Conservation (phyloP, 2,888 invertebrate species). For the Drosophila meridiana region DNA sequence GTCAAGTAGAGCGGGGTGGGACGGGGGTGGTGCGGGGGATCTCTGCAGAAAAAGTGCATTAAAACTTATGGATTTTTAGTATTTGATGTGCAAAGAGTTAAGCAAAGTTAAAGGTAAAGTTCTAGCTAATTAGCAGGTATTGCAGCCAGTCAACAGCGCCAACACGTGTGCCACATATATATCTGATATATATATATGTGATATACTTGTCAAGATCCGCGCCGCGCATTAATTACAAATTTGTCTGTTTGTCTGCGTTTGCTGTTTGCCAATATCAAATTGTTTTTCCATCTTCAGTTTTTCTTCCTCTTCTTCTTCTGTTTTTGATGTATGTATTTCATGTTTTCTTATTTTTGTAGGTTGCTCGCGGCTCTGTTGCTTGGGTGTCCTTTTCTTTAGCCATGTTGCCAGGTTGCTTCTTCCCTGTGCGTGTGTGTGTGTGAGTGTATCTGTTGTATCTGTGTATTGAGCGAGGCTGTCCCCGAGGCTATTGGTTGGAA, state of each 20-base stretch:
- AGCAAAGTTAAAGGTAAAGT: conserved; percentile 34
- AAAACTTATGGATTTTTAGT: conserved; percentile 59
- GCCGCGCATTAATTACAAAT: conserved; percentile 47
- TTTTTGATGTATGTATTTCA: conserved; percentile 46
- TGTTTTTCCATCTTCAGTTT: conserved; percentile 35
- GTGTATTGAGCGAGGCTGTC: conserved; percentile 23
- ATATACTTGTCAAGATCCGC: conserved; percentile 20
- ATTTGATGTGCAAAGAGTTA: conserved; percentile 46
- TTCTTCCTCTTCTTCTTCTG: not conserved
- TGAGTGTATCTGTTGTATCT: conserved; percentile 13
- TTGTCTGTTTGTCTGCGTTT: conserved; percentile 30
- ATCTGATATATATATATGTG: not conserved
- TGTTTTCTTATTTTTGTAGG: conserved; percentile 18
- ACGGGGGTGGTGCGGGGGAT: too few relatives aligned
- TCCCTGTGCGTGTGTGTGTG: not conserved
- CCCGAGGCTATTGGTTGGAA: conserved; percentile 57
- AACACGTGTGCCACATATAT: not conserved
- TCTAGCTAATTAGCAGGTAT: conserved; percentile 53
- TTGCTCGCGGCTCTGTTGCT: conserved; percentile 44
- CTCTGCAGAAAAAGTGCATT: conserved; percentile 49
- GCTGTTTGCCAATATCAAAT: conserved; percentile 60
- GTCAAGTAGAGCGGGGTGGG: not conserved
- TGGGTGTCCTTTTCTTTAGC: conserved; percentile 40
- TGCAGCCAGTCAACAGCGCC: not conserved
- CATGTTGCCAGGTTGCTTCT: conserved; percentile 35